Conservation (phyloP, 1,140 invertebrate species). For the Platyscapa corneri region DNA sequence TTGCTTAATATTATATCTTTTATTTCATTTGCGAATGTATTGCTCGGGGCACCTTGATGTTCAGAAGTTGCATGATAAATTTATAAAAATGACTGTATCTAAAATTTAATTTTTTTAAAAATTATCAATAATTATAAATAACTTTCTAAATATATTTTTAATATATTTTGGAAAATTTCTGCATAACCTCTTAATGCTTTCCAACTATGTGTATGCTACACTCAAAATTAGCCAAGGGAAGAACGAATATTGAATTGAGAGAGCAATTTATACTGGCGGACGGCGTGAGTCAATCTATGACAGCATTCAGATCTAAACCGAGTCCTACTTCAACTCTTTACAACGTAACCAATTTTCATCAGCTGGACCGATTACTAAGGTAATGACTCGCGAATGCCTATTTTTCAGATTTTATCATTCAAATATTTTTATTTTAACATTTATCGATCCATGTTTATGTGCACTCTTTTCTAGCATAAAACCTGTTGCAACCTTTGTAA, state of each 20-base stretch:
- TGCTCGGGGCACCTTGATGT: background rate
- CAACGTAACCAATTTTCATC: constrained; percentile 79
- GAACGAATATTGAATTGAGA: constrained; percentile 98
- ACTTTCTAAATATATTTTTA: too few species aligned
- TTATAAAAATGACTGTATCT: background rate
- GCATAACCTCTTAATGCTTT: constrained; percentile 63
- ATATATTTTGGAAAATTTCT: constrained; percentile 47
- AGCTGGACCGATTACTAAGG: constrained; percentile 95
- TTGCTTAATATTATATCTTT: background rate
- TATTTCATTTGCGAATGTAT: background rate
- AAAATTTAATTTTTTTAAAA: too few species aligned
- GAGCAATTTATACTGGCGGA: constrained; percentile 99
- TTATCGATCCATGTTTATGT: too few species aligned
- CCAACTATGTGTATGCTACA: constrained; percentile 76
- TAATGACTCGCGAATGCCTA: constrained; percentile 71
- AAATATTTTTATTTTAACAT: too few species aligned
- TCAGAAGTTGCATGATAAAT: background rate
- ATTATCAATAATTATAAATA: too few species aligned
- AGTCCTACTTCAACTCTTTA: constrained; percentile 82
- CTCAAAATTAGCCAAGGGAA: constrained; percentile 89
- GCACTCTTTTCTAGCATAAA: too few species aligned
- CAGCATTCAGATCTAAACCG: constrained; percentile 93
- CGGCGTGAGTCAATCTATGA: constrained; percentile 97
- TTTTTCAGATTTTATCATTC: background rate
- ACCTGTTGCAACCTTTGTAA: too few species aligned